phyloP scores from a whole-genome alignment of 2,797 vertebrate species.

The Dryobates pubescens region DNA sequence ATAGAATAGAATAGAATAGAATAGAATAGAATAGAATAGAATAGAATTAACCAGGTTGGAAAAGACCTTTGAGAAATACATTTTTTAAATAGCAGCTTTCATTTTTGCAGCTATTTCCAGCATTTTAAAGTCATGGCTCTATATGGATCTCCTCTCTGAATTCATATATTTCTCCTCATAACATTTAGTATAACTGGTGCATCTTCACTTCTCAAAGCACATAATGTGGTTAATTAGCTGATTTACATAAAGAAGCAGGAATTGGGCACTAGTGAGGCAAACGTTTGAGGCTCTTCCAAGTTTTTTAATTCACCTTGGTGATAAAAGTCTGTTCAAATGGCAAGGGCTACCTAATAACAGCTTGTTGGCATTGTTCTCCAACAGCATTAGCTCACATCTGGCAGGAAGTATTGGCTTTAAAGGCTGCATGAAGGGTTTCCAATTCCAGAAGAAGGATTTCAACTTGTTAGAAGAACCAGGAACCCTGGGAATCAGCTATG shows the following conservation, averaged over 20 bases:
- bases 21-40: too few species aligned
- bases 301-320: background rate
- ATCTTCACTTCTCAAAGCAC: background rate
- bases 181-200: background rate
- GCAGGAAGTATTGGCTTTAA: conserved; percentile 83
- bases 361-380: conserved; percentile 40
- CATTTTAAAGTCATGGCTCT: background rate
- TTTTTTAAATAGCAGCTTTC: background rate
- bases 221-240: background rate
- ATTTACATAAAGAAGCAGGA: background rate
- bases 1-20: too few species aligned
- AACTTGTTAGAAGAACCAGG: conserved; percentile 94
- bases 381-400: conserved; percentile 82
- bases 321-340: background rate
- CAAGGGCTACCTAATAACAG: background rate
- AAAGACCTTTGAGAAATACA: background rate
- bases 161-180: background rate
- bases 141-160: background rate
- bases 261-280: background rate
- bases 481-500: conserved; percentile 94
- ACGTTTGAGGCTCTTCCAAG: background rate
- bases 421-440: conserved; percentile 97
- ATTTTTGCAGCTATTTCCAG: background rate
- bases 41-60: too few species aligned
- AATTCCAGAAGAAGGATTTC: conserved; percentile 98